Evolutionary conservation across 1,140 invertebrate species (phyloP).

Genomic region (Sitophilus oryzae): DNA sequence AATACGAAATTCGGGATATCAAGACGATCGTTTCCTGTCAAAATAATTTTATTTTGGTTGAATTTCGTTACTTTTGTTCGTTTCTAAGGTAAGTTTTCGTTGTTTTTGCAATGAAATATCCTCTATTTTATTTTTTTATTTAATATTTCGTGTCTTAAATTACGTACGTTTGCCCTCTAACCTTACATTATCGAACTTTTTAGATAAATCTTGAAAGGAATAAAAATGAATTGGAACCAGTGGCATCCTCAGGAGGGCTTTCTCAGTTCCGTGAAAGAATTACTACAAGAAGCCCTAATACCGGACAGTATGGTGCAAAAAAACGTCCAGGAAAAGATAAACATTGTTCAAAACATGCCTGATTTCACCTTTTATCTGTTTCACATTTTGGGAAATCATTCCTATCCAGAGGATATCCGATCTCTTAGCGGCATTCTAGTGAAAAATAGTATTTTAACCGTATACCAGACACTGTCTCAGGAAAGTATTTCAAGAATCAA

Average conservation of each 20-base stretch:
- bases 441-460: constrained; percentile 38
- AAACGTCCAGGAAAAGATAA: constrained; percentile 39
- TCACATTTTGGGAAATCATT: constrained; percentile 33
- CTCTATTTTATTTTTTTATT: no score
- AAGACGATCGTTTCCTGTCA: constrained; percentile 12
- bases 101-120: no score
- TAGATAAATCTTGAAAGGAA: constrained; percentile 9
- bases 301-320: constrained; percentile 40
- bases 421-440: constrained; percentile 38
- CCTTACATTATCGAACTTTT: constrained; percentile 11
- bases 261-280: constrained; percentile 34
- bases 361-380: constrained; percentile 40
- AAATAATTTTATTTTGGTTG: constrained; percentile 6
- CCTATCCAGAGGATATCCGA: constrained; percentile 37
- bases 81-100: constrained; percentile 3
- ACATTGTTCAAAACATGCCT: constrained; percentile 34
- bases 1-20: not conserved
- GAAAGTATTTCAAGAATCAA: constrained; percentile 32
- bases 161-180: constrained; percentile 1
- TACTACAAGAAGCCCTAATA: constrained; percentile 39
- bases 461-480: constrained; percentile 29
- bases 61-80: not conserved
- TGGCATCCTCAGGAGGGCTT: constrained; percentile 39
- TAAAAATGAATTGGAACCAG: constrained; percentile 36
- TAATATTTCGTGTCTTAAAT: no score